Evolutionary conservation across 2,888 invertebrate genomes (phyloP), one percentile per base, ranked within the genome.

Genomic region (Drosophila koepferae): DNA sequence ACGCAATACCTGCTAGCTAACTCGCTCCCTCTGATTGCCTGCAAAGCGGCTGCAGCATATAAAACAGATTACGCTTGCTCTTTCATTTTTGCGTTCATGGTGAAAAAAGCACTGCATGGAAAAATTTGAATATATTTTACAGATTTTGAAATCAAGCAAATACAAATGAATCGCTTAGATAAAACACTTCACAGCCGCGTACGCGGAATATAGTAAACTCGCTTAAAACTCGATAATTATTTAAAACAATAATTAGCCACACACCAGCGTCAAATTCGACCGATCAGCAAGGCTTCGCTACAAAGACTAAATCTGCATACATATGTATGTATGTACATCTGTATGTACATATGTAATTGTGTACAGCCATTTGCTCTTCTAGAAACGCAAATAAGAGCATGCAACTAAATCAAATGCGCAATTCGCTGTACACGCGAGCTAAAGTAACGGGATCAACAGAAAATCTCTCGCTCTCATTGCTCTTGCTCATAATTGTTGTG

Each of bases 381-480:
- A 44, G 7, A 46, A n/a, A 4, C 9, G 2, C 16, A 49, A 31
- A 31, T 31, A 31, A 31, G 49, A 49, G 31, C 31, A 31, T 6
- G 2, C 1, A 31, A 31, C n/a, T 48, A 28, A 48, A 9, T 5
- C 48, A 31, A 31, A n/a, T 10, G n/a, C 18, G 3, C 6, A 0
- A 31, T n/a, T 49, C 31, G 6, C 0, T 49, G 31, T 4, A 12
- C 10, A 49, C 12, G 0, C 31, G 6, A 16, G 0, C 10, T 18
- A 23, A 51, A 18, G 34, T 34, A 51, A 51, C 49, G 12, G 49
- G 49, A 51, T 51, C 49, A 34, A 49, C n/a, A 49, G 49, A 31
- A 34, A 18, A 12, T 31, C n/a, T n/a, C 31, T 5, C n/a, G 28
- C 28, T 1, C 16, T 2, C 38, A 9, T 23, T 28, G 28, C 28